phyloP scores from a whole-genome alignment of 2,888 invertebrate genomes.

The Apantesis nais region DNA sequence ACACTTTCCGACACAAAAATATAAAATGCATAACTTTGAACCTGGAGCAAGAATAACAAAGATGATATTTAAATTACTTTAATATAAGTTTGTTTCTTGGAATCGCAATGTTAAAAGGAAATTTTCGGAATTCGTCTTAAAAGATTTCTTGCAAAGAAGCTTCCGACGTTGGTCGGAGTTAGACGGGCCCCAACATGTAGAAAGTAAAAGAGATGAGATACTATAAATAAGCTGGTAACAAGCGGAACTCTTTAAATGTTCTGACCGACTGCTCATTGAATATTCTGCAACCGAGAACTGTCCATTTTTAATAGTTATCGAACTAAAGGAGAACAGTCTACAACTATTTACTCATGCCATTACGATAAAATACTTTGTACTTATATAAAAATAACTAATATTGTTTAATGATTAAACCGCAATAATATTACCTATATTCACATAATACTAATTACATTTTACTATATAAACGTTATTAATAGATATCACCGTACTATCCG shows the following conservation, averaged over 20 bases:
- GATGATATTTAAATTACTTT: constrained; percentile 78
- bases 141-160: constrained; percentile 75
- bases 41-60: constrained; percentile 70
- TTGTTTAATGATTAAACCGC: not conserved
- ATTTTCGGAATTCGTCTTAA: constrained; percentile 80
- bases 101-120: constrained; percentile 73
- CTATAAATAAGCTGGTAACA: constrained; percentile 51
- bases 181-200: constrained; percentile 64
- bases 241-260: constrained; percentile 38
- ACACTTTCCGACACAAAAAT: constrained; percentile 51
- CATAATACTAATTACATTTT: too few relatives aligned
- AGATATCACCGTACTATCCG: too few relatives aligned
- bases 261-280: constrained; percentile 28
- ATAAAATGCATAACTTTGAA: constrained; percentile 71
- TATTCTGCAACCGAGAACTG: constrained; percentile 16
- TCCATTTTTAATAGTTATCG: not conserved
- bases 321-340: not conserved
- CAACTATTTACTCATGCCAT: not conserved
- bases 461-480: too few relatives aligned
- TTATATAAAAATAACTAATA: not conserved
- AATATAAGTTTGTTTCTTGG: constrained; percentile 78
- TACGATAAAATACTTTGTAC: not conserved
- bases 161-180: constrained; percentile 71
- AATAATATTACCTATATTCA: too few relatives aligned
- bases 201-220: constrained; percentile 55